phyloP scores from a whole-genome alignment of 2,888 invertebrate genomes.

The Ypsolopha sequella region DNA sequence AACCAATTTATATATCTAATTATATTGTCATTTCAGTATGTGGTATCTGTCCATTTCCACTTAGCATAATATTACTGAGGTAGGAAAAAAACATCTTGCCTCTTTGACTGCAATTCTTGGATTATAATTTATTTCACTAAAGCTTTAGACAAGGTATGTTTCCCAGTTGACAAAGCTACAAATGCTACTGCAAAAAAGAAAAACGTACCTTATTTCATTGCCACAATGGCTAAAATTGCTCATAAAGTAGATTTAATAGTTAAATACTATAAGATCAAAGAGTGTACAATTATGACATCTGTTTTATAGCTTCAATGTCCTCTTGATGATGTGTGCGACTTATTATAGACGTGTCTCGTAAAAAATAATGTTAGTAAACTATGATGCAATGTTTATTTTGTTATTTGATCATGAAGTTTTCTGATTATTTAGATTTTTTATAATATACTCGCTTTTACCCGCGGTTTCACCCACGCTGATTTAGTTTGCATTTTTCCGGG shows the following conservation, averaged over 20 bases:
- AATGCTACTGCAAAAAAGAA: neutral
- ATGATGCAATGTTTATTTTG: no score
- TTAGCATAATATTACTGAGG: no score
- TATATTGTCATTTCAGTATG: no score
- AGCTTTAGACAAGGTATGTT: neutral
- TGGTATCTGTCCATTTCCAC: no score
- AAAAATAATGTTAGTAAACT: neutral
- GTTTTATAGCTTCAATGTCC: constrained; percentile 22
- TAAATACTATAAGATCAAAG: constrained; percentile 24
- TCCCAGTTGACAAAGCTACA: neutral
- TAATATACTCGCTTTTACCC: no score
- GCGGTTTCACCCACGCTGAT: no score
- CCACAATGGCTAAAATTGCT: neutral
- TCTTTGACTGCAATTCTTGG: no score
- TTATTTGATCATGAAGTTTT: no score
- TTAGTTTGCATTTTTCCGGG: no score
- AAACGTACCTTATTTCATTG: neutral
- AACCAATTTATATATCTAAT: no score
- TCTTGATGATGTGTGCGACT: constrained; percentile 15
- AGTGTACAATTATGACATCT: constrained; percentile 27
- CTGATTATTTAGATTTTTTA: no score
- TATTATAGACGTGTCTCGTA: constrained; percentile 5
- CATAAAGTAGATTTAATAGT: constrained; percentile 9
- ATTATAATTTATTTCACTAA: neutral
- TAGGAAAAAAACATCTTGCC: no score